A percentile compares a stretch with the other conserved stretches of the same genome.
Conservation (phyloP, 2,113 vertebrate genomes). For the Propithecus coquereli region DNA sequence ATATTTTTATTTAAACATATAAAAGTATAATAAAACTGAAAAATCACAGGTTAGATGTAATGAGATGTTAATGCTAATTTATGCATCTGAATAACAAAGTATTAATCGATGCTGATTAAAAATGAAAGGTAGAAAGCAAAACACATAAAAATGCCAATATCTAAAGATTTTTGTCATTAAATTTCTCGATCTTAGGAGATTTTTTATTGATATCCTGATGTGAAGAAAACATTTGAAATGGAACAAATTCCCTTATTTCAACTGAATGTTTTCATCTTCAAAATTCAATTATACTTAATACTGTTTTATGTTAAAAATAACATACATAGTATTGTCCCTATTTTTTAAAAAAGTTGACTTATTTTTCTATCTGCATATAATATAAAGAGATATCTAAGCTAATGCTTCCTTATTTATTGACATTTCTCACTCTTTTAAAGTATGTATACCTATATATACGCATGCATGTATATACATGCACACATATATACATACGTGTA, state of each 20-base stretch:
- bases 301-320: neutral
- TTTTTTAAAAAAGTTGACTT: neutral
- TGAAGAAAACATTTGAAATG: neutral
- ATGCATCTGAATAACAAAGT: neutral
- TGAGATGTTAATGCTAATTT: neutral
- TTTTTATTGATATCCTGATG: neutral
- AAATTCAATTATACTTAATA: neutral
- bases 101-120: neutral
- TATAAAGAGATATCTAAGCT: neutral
- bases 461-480: neutral
- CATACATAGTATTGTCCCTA: neutral
- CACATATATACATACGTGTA: neutral
- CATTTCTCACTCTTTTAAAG: neutral
- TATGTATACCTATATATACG: neutral
- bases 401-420: neutral
- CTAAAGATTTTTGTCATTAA: neutral
- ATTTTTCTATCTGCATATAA: neutral
- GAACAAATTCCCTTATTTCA: neutral
- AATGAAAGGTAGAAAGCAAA: neutral
- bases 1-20: neutral
- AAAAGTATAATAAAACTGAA: neutral
- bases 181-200: neutral
- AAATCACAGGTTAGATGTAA: neutral
- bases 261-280: neutral
- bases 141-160: neutral